Evolutionary conservation across 64 coral and sea anemone species (phyloP), one percentile per base, ranked within the genome.

Genomic region (Montipora cactus): DNA sequence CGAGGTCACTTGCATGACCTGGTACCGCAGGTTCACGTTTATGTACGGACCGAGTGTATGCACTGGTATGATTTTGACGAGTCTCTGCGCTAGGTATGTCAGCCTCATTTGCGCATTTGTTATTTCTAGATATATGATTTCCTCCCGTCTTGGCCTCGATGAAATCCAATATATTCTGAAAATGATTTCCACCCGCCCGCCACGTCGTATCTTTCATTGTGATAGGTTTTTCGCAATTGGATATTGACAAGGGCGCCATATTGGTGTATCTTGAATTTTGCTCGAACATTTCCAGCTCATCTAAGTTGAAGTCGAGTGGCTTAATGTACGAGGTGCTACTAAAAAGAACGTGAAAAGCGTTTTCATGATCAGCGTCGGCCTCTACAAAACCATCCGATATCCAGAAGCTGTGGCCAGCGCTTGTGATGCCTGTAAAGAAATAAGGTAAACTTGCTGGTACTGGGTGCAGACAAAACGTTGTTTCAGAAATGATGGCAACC

Each of bases 91-190:
- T 59, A 9, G 8, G 18, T 19, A 5, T 58, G 45, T 67, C 58
- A 47, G 44, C 19, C 28, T 19, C 77, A 7, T 50, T 73, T 16
- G 50, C 19, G 21, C 69, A 64, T 19, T 20, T 10, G 53, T 18
- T 75, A 19, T 84, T 59, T 89, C 22, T 22, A 48, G 1, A 0
- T 71, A 10, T 71, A 20, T 71, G 18, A 71, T 76, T 81, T 44
- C 59, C 87, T 12, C 95, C 89, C 4, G 93, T 93, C 96, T 92
- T 97, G 28, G 88, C 75, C 15, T 97, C 96, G 22, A 97, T 97
- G 23, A 97, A 89, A 37, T 97, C 96, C 25, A 97, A 90, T 20
- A 97, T 97, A 53, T 87, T 95, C 67, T 97, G 96, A 82, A 97
- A 95, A 73, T 94, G 96, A 37, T 87, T 52, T 59, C 96, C 88